Base-by-base conservation (phyloP, 2,113 vertebrate genomes). In the Thalassarche chlororhynchos region DNA sequence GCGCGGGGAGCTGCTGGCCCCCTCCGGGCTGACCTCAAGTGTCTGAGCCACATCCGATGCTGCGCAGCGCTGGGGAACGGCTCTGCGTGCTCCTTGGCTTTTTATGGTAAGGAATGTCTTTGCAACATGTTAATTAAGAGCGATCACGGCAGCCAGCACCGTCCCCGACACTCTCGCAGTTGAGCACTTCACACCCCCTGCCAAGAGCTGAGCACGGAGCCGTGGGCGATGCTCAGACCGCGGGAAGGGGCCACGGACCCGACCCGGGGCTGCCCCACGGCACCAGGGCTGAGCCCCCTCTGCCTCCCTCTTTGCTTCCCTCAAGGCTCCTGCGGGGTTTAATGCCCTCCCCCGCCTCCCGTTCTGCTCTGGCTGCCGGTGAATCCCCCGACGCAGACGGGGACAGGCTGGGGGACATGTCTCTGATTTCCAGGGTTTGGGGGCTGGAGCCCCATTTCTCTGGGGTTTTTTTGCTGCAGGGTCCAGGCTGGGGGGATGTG, bases 31-130 rank as follows among this genome's bases (percentile, higher is more conserved):
- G 92, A 72, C 85, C 71, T 89, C 1, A 17, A 29, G 64, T 24
- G 28, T 64, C 54, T 4, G 2, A 78, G 55, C 28, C 1, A 0
- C 3, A 6, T 34, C 72, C 25, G 2, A 3, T 0, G 2, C 69
- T 46, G 62, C 2, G 2, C 81, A n/a, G 81, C 0, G 0, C 87
- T 68, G 26, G 49, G 65, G 79, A 74, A 46, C 0, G 10, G 89
- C 78, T 70, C 64, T 0, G 2, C 20, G 1, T 6, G 62, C 83
- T 96, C 87, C 52, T 52, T 96, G 94, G 76, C 96, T 96, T 96
- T 97, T 95, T 96, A 96, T 93, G 93, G 96, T 97, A 96, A 97
- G 84, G 95, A 97, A 97, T 97, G 97, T 86, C 71, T 86, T 64
- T 58, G 80, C 60, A 66, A 49, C 26, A 18, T 1, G 32, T 78